A percentile compares a stretch with the other conserved stretches of the same genome.
Evolutionary conservation across 2,113 vertebrate genomes (phyloP).

Genomic region (Toxostoma redivivum): DNA sequence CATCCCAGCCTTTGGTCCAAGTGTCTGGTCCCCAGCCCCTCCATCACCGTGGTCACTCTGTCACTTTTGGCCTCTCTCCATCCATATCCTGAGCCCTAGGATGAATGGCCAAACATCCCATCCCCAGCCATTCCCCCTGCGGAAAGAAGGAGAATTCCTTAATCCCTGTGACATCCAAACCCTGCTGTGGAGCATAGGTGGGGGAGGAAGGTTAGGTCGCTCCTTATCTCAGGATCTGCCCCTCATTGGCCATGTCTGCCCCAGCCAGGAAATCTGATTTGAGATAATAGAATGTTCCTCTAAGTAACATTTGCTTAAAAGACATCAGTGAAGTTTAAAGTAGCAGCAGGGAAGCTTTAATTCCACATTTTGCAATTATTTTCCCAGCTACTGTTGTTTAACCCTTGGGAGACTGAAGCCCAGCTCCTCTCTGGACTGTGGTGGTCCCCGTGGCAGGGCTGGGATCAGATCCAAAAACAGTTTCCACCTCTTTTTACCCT

Average conservation of each 20-base stretch:
- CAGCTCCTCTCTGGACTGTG: not conserved
- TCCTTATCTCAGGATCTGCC: slow-evolving; percentile 59
- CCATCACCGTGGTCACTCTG: fast-evolving
- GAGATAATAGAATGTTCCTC: slow-evolving; percentile 66
- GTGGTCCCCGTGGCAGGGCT: not conserved
- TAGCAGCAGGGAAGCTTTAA: slow-evolving; percentile 51
- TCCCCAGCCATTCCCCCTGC: not conserved
- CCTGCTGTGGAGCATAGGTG: not conserved
- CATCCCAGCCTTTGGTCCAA: not conserved
- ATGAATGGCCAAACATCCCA: not conserved
- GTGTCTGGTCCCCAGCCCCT: not conserved
- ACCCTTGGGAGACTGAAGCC: slow-evolving; percentile 54
- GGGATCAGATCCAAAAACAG: not conserved
- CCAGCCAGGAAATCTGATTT: slow-evolving; percentile 71
- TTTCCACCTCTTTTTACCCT: not conserved
- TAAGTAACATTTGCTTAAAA: slow-evolving; percentile 65
- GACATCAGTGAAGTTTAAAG: slow-evolving; percentile 65
- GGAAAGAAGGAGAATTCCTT: not conserved
- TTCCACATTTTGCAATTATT: slow-evolving; percentile 67
- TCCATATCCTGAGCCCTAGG: fast-evolving
- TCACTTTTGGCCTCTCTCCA: not conserved
- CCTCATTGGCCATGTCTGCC: slow-evolving; percentile 50
- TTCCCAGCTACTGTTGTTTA: slow-evolving; percentile 67
- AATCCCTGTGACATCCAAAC: slow-evolving; percentile 2
- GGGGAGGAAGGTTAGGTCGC: slow-evolving; percentile 32